Evolutionary conservation across 2,797 vertebrate genomes (phyloP), one percentile per base, ranked within the genome.

Genomic region (Pangasius mekongensis): DNA sequence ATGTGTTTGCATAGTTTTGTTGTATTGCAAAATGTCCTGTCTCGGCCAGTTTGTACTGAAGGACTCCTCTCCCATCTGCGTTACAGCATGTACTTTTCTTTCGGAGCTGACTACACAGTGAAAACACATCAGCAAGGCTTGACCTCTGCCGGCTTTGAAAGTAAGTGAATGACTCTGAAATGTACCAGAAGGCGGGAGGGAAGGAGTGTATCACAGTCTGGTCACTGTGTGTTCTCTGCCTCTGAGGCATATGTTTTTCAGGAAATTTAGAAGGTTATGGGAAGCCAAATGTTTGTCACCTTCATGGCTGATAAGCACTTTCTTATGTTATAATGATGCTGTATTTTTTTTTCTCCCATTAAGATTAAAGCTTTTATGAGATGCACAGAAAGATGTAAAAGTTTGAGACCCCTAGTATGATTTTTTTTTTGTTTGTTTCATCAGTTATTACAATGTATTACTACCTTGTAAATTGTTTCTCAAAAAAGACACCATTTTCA

Each of bases 81-180:
- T 90, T 94, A 73, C 91, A 99, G 98, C 87, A 87, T 95, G 91
- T 97, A 96, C 93, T 97, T 97, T 89, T 95, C 93, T 52, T 93
- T 97, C 86, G 96, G 96, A 84, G 93, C 95, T 2, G 93, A 97
- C 91, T 92, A 94, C 77, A 92, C 96, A 94, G 96, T 97, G 92
- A 96, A 90, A 85, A 93, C 92, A 80, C 92, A 93, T 87, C 96
- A 96, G 87, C 96, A 93, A 30, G 95, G 88, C 89, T 94, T 96
- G 11, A 76, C 92, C 0, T 85, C 94, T 89, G 91, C 90, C 47
- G 93, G 93, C 33, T 94, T 93, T 64, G 94, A 94, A 90, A 83
- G 96, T 95, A 74, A 87, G 87, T 83, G 18, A 58, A 80, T 86
- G 77, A 83, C 82, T 33, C 89, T 88, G 39, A 91, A 88, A 90